These are phyloP conservation scores for Camptogramma bilineatum DNA, from an alignment of 2,888 invertebrate species.

Conservation along the genomic window DNA sequence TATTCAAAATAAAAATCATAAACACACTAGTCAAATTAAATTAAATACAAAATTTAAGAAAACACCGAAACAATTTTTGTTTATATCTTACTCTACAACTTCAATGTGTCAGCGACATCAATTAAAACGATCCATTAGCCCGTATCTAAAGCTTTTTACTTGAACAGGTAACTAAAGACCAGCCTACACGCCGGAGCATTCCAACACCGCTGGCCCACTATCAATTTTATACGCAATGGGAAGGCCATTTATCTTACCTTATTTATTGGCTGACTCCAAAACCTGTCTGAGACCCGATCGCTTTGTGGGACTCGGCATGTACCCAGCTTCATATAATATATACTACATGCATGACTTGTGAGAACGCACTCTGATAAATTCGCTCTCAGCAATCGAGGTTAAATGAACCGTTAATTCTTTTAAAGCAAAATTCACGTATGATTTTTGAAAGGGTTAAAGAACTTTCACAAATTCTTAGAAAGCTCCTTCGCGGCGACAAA, in stretches of 20 bases:
- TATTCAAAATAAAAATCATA: too few relatives aligned
- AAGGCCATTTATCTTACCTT: constrained; percentile 83
- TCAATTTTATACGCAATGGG: constrained; percentile 83
- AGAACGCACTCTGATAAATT: constrained; percentile 50
- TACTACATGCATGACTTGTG: constrained; percentile 54
- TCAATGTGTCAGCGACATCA: constrained; percentile 49
- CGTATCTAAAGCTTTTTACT: constrained; percentile 59
- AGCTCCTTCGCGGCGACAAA: constrained; percentile 54
- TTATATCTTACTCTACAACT: constrained; percentile 22
- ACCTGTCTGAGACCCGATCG: constrained; percentile 75
- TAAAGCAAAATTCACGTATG: constrained; percentile 50
- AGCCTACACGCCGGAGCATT: constrained; percentile 70
- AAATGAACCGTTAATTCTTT: constrained; percentile 60
- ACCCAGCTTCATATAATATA: constrained; percentile 64
- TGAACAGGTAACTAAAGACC: constrained; percentile 60
- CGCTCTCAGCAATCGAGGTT: constrained; percentile 57
- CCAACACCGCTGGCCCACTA: constrained; percentile 76
- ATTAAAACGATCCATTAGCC: constrained; percentile 63
- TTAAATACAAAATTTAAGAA: neutral
- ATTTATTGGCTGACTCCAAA: constrained; percentile 82
- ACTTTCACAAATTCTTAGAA: constrained; percentile 80
- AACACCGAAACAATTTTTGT: neutral
- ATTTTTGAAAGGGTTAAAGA: constrained; percentile 61
- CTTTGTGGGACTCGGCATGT: constrained; percentile 66
- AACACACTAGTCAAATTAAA: neutral